Percentiles rank a stretch among this genome's conserved stretches.
Evolutionary conservation across 1,140 invertebrate species (phyloP).

Genomic region (Aphidius ervi): DNA sequence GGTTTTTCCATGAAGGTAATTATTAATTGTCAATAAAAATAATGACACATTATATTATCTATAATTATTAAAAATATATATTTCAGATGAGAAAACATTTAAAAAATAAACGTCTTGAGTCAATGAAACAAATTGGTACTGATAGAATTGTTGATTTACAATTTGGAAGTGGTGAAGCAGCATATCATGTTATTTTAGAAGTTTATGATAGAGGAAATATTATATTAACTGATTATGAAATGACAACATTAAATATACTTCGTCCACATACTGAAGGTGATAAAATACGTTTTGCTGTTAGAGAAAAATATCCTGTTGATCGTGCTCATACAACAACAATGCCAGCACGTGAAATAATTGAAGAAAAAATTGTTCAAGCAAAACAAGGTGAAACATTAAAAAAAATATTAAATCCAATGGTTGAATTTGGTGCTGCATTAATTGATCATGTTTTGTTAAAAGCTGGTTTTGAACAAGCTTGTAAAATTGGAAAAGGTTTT

Average conservation of each 20-base stretch:
- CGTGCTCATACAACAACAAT: conserved; percentile 63
- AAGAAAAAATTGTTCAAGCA: conserved; percentile 54
- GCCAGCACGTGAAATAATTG: conserved; percentile 56
- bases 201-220: conserved; percentile 97
- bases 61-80: conserved; percentile 20
- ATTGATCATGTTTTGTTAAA: conserved; percentile 83
- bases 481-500: conserved; percentile 63
- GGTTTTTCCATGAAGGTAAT: conserved; percentile 95
- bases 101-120: conserved; percentile 91
- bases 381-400: conserved; percentile 77
- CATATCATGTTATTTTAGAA: conserved; percentile 95
- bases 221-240: conserved; percentile 87
- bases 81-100: conserved; percentile 92
- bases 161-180: conserved; percentile 91
- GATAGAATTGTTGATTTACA: conserved; percentile 90
- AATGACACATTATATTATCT: conserved; percentile 1
- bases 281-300: conserved; percentile 65
- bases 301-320: conserved; percentile 84
- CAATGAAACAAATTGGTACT: conserved; percentile 76
- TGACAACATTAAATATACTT: conserved; percentile 89
- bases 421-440: conserved; percentile 84
- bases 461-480: conserved; percentile 63
- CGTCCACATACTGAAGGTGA: conserved; percentile 91
- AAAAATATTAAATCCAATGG: conserved; percentile 77
- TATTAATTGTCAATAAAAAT: too few relatives aligned